Evolutionary conservation across 2,797 vertebrate species (phyloP).

Genomic region (Argentina silus): DNA sequence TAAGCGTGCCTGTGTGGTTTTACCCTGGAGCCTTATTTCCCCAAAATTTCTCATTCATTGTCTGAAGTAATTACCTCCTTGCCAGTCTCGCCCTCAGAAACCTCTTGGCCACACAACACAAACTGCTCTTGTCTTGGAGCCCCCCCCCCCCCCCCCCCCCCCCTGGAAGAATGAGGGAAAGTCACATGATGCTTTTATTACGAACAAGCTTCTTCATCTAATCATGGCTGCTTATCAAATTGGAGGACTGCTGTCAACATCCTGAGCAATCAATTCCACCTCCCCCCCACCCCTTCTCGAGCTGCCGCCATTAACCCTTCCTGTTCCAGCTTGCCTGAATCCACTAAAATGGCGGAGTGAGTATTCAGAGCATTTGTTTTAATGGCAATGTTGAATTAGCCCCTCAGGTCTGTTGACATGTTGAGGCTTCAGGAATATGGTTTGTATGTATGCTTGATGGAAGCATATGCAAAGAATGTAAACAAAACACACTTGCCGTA

Average conservation of each 20-base stretch:
- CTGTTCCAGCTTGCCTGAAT: constrained; percentile 71
- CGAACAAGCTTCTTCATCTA: constrained; percentile 67
- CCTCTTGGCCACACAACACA: not conserved
- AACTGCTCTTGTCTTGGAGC: not conserved
- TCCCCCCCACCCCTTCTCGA: constrained; percentile 56
- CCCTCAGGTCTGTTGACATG: constrained; percentile 56
- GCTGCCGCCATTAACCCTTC: constrained; percentile 77
- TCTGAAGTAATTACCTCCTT: not conserved
- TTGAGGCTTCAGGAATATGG: constrained; percentile 38
- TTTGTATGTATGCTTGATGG: constrained; percentile 28
- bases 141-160: constrained; percentile 9
- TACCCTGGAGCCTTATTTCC: not conserved
- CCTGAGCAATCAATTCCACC: constrained; percentile 76
- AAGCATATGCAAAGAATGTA: constrained; percentile 58
- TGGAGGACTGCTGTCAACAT: constrained; percentile 77
- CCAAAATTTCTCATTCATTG: constrained; percentile 6
- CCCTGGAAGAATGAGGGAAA: constrained; percentile 35
- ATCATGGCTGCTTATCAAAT: constrained; percentile 72
- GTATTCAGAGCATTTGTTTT: constrained; percentile 63
- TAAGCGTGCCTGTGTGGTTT: constrained; percentile 20
- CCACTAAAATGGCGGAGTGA: constrained; percentile 76
- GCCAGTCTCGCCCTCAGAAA: not conserved
- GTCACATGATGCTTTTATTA: constrained; percentile 67
- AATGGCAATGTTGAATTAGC: constrained; percentile 65
- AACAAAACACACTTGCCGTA: constrained; percentile 29